phyloP scores from a whole-genome alignment of 1,140 invertebrate species.

The Harpegnathos saltator region DNA sequence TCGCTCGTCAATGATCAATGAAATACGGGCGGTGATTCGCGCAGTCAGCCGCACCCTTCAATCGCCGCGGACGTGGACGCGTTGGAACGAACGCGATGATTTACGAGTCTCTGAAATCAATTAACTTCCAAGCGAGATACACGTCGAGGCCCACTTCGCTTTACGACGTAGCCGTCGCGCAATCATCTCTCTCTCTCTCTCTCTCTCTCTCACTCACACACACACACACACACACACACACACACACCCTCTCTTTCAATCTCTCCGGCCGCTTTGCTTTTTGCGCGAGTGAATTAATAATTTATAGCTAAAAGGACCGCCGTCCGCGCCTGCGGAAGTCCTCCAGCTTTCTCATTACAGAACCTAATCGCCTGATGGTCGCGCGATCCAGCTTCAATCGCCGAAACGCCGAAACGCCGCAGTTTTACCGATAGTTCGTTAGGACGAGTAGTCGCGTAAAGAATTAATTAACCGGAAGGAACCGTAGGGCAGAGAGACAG shows the following conservation, averaged over 20 bases:
- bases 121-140: slow-evolving; percentile 30
- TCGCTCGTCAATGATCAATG: slow-evolving; percentile 13
- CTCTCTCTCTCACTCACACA: no score
- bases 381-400: slow-evolving; percentile 44
- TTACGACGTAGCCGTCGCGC: slow-evolving; percentile 19
- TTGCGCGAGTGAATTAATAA: slow-evolving; percentile 45
- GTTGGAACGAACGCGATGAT: slow-evolving; percentile 17
- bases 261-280: background rate
- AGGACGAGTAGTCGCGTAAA: slow-evolving; percentile 76
- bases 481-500: slow-evolving; percentile 71
- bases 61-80: background rate
- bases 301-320: slow-evolving; percentile 6
- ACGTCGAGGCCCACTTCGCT: background rate
- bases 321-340: background rate
- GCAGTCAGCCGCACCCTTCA: background rate
- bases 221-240: no score
- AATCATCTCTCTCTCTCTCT: slow-evolving; percentile 2
- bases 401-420: background rate
- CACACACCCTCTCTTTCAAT: no score
- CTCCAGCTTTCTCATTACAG: background rate
- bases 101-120: slow-evolving; percentile 48
- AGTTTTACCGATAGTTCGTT: slow-evolving; percentile 61
- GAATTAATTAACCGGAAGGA: slow-evolving; percentile 81
- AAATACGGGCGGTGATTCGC: slow-evolving; percentile 6
- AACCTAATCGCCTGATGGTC: slow-evolving; percentile 62